phyloP scores from a whole-genome alignment of 2,888 invertebrate genomes.

The Chrysodeixis includens region DNA sequence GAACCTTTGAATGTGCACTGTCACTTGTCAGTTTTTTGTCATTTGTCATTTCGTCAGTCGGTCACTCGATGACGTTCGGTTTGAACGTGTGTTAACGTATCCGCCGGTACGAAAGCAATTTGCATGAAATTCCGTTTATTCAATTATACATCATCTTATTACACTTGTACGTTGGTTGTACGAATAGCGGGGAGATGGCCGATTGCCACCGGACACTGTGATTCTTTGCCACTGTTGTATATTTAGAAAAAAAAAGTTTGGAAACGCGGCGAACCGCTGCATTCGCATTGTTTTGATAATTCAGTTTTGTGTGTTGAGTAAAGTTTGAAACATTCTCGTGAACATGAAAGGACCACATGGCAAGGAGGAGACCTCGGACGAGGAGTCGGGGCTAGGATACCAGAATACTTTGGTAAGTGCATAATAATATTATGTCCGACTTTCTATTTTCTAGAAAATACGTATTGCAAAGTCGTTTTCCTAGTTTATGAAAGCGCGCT shows the following conservation, averaged over 20 bases:
- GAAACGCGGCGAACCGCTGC: slow-evolving; percentile 52
- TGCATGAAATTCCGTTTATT: slow-evolving; percentile 84
- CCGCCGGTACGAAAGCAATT: slow-evolving; percentile 76
- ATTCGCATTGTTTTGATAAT: slow-evolving; percentile 75
- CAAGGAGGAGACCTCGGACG: slow-evolving; percentile 87
- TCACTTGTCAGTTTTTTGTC: slow-evolving; percentile 71
- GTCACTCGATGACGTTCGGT: slow-evolving; percentile 77
- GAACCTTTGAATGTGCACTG: slow-evolving; percentile 72
- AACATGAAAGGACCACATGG: slow-evolving; percentile 77
- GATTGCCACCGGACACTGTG: slow-evolving; percentile 71
- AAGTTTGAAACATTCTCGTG: slow-evolving; percentile 64
- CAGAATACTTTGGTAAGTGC: slow-evolving; percentile 92
- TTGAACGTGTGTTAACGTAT: slow-evolving; percentile 76
- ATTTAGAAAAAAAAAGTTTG: slow-evolving; percentile 65
- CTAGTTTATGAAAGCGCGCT: slow-evolving; percentile 40
- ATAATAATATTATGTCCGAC: slow-evolving; percentile 55
- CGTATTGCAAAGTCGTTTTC: slow-evolving; percentile 44
- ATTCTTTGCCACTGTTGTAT: slow-evolving; percentile 66
- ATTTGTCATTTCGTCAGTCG: slow-evolving; percentile 73
- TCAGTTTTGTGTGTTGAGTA: slow-evolving; percentile 67
- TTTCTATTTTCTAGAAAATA: slow-evolving; percentile 79
- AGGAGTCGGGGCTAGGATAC: slow-evolving; percentile 91
- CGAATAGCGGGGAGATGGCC: slow-evolving; percentile 71
- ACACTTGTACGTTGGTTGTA: slow-evolving; percentile 70
- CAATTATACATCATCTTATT: slow-evolving; percentile 84